These are phyloP conservation scores for Thrips palmi DNA, from an alignment of 1,140 invertebrate species.

Conservation along the genomic window DNA sequence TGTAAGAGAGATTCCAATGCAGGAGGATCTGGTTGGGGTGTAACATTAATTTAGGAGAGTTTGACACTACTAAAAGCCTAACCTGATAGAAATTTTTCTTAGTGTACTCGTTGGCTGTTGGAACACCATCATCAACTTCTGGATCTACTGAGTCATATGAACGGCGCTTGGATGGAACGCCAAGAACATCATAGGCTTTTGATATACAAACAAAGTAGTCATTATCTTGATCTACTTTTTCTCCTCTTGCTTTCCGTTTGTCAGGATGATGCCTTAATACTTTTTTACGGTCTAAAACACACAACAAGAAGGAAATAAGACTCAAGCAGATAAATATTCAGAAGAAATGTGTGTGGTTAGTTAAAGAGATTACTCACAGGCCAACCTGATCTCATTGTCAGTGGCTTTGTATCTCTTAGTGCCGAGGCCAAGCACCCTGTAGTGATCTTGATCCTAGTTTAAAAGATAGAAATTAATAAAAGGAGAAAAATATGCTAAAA, in stretches of 20 bases:
- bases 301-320: background rate
- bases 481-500: background rate
- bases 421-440: slow-evolving; percentile 77
- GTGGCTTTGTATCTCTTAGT: slow-evolving; percentile 60
- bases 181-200: slow-evolving; percentile 86
- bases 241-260: slow-evolving; percentile 76
- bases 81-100: slow-evolving; percentile 64
- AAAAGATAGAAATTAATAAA: slow-evolving; percentile 2
- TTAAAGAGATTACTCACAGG: slow-evolving; percentile 45
- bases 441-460: slow-evolving; percentile 78
- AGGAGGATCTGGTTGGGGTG: too few relatives aligned
- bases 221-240: slow-evolving; percentile 65
- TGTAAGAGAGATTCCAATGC: background rate
- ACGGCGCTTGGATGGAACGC: slow-evolving; percentile 58
- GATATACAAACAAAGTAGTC: slow-evolving; percentile 99
- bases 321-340: background rate
- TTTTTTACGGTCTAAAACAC: slow-evolving; percentile 48
- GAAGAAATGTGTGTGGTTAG: slow-evolving; percentile 2
- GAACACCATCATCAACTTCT: slow-evolving; percentile 77
- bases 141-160: slow-evolving; percentile 95
- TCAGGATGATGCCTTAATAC: slow-evolving; percentile 95
- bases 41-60: too few relatives aligned
- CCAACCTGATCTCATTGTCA: slow-evolving; percentile 82
- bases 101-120: slow-evolving; percentile 43
- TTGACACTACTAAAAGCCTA: background rate